Evolutionary conservation across 53 echinoderm and acorn worm genomes (phyloP), one percentile per base, ranked within the genome.

Genomic region (Hippasteria phrygiana): DNA sequence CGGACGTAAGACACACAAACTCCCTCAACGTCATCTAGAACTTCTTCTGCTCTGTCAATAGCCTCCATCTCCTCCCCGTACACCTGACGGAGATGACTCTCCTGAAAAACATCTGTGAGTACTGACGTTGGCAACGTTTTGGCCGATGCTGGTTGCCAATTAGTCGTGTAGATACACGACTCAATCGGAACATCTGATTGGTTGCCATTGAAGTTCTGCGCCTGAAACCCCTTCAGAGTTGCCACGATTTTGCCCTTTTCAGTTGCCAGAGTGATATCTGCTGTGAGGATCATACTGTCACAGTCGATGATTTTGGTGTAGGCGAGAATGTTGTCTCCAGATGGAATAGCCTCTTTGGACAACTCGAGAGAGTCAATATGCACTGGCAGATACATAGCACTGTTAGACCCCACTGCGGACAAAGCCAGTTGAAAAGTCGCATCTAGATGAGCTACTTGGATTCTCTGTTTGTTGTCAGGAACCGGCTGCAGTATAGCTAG

Each of bases 391-490:
- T 95, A 97, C 62, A 93, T 77, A 3, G 92, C 87, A 13, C 89
- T 89, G 33, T 73, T 65, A 37, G 93, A 72, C 11, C 94, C 87
- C 16, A 91, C 62, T 6, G 90, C 74, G 75, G 66, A 89, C 51
- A 91, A 59, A 22, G 94, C 80, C 1, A 92, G 91, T 55, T 97
- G 97, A 80, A 97, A 97, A 48, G 92, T 82, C 20, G 95, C 93
- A 75, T 92, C 92, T n/a, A 95, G 77, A 43, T 90, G 92, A 10
- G 97, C 90, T 28, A 94, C 92, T 43, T 90, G 90, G 37, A 94
- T 87, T 28, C 92, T 92, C 77, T 97, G 95, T 75, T 95, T 97
- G 80, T 93, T 90, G 73, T 93, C 93, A 47, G 81, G 92, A 67
- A 88, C 80, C 26, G 81, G 69, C 16, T 71, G 70, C 26, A 94